Evolutionary conservation across 2,888 invertebrate species (phyloP), one percentile per base, ranked within the genome.

Genomic region (Athalia rosae): DNA sequence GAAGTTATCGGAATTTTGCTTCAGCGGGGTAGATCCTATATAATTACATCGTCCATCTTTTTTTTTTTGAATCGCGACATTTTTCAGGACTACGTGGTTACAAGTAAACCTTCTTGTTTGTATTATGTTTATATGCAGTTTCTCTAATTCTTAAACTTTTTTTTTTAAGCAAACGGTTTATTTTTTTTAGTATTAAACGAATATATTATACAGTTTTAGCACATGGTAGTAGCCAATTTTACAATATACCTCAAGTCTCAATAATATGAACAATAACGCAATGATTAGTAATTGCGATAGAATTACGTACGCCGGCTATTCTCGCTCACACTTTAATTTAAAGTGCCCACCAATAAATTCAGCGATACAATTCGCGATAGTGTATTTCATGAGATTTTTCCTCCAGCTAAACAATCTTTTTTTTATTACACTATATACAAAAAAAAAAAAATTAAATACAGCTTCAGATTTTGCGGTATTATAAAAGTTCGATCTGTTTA

Each of bases 391-490:
- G 62, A 62, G 13, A 43, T 66, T 50, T 48, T 53, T 5, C 11
- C 28, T 53, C 48, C 3, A n/a, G 9, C 15, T n/a, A 13, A 13
- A 48, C 7, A 48, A 8, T 64, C 45, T 64, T 58, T 43, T 15
- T 71, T 58, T 71, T 71, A 71, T 58, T 71, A 71, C 71, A 56
- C 71, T 71, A 71, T 71, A 47, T 71, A 71, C 71, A 71, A 71
- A 58, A 56, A 43, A 71, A 58, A 56, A 43, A 56, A 58, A 58
- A 56, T 71, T 15, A 45, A 45, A 58, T 13, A 15, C 58, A 71
- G 43, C 13, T 56, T 43, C 45, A 43, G 7, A 11, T 45, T 71
- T 71, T 15, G 41, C 71, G 45, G 58, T 43, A 45, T 58, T 13
- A 45, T 13, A 71, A 71, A n/a, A 9, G 11, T 3, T 41, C 43